Base-by-base conservation (phyloP, 2,113 vertebrate genomes). In the Ochotona curzoniae region DNA sequence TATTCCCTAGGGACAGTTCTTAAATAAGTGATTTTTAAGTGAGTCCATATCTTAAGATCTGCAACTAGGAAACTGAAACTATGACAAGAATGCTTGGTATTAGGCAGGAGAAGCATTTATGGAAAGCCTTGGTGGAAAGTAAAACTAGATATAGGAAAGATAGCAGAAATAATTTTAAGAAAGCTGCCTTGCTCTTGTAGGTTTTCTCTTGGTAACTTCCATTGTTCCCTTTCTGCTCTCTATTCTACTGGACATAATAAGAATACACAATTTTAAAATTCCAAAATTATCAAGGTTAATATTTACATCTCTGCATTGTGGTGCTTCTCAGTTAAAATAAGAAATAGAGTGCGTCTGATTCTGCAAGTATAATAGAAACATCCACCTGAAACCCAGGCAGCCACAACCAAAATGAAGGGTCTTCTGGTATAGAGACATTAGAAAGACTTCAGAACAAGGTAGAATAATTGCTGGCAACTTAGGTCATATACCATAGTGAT, bases 11-110 rank as follows among this genome's bases (percentile, higher is more conserved):
- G 26, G 76, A 76, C 8, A 49, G 6, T 85, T 94, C 18, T 85
- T 54, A 91, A 91, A 91, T 71, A 89, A 83, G 87, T 60, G 11
- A 38, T 76, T 89, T 85, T 66, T 28, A 86, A 21, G 18, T 89
- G 32, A 82, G 63, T 71, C 57, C 49, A 20, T 75, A 26, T 51
- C 28, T 90, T 82, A 78, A 66, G 21, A 26, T 87, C 35, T 87
- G 7, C 30, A 57, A 47, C 32, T n/a, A 21, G 30, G 28, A 84
- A 75, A 86, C 8, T 10, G 61, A 82, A 73, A 70, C 70, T 87
- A 76, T 73, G 23, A 82, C 9, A 44, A 94, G 30, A 38, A 86
- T 66, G 20, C 4, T 44, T 66, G 21, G 4, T 73, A 35, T 73
- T 10, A 83, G 13, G 21, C 20, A n/a, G 71, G 30, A 12, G 78